These are phyloP conservation scores for Ennomos fuscantarius DNA, from an alignment of 2,888 invertebrate genomes.

Conservation along the genomic window DNA sequence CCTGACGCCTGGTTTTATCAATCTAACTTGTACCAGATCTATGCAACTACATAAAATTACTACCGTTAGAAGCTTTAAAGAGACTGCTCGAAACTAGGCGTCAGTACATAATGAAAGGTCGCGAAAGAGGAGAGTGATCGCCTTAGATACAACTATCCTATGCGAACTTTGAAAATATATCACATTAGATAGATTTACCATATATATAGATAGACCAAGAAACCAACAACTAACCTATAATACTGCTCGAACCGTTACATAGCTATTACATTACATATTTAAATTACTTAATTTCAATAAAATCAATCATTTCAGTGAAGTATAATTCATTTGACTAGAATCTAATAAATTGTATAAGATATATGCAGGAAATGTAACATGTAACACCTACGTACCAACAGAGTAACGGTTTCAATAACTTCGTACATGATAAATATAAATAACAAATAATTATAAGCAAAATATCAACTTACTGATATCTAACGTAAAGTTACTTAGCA, in stretches of 20 bases:
- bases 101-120: constrained; percentile 34
- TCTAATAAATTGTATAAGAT: constrained; percentile 63
- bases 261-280: constrained; percentile 63
- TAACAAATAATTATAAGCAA: constrained; percentile 9
- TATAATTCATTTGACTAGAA: constrained; percentile 81
- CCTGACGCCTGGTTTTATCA: too few species aligned
- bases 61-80: too few species aligned
- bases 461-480: constrained; percentile 14
- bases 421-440: not conserved
- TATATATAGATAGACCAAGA: too few species aligned
- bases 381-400: constrained; percentile 6
- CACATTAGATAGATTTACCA: constrained; percentile 73
- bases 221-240: constrained; percentile 80
- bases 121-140: constrained; percentile 25
- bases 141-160: constrained; percentile 56
- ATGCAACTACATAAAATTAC: too few species aligned
- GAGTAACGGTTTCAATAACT: constrained; percentile 22
- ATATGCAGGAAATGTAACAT: constrained; percentile 11
- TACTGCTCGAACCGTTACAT: constrained; percentile 75
- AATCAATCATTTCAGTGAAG: constrained; percentile 68
- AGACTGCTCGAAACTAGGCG: too few species aligned
- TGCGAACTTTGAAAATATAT: constrained; percentile 62
- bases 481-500: constrained; percentile 29
- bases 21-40: too few species aligned
- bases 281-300: constrained; percentile 64